Evolutionary conservation across 2,113 vertebrate genomes (phyloP), one percentile per base, ranked within the genome.

Genomic region (Eublepharis macularius): DNA sequence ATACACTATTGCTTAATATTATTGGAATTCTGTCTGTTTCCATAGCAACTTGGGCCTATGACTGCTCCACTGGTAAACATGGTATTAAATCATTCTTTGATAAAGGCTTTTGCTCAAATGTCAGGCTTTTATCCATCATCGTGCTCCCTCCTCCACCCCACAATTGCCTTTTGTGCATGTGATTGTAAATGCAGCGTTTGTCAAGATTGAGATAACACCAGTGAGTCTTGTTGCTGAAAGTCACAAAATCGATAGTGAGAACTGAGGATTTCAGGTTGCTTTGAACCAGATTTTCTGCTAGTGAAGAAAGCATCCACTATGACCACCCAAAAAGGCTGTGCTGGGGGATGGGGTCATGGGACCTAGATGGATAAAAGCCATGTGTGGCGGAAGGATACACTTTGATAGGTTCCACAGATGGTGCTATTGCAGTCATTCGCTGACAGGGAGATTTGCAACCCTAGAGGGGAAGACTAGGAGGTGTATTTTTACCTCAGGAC

Each of bases 21-120:
- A 92, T 94, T 93, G 92, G 82, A 93, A 93, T 91, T 83, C 81
- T 70, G 93, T 85, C 86, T 75, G 91, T 95, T 94, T 93, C 95
- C 90, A 94, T 92, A 86, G 90, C 41, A 94, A 95, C 87, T 16
- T 75, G 69, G 45, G 73, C 78, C 77, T 86, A 86, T 69, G 86
- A 87, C 2, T 0, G 87, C 39, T 94, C 87, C 83, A 87, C 80
- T 90, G 63, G 76, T 94, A 94, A 94, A 92, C 90, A 95, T 76
- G 8, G 63, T 32, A 92, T 95, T 92, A 93, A 88, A 94, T 92
- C 81, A 93, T 73, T 88, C 80, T 93, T 88, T 89, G 68, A 95
- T 86, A 89, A 92, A 86, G 8, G 66, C 82, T 94, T 92, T 87
- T 92, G 70, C 69, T 91, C 57, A 93, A 90, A 93, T 17, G 47